Evolutionary conservation across 2,113 vertebrate species (phyloP), one percentile per base, ranked within the genome.

Genomic region (Mellivora capensis): DNA sequence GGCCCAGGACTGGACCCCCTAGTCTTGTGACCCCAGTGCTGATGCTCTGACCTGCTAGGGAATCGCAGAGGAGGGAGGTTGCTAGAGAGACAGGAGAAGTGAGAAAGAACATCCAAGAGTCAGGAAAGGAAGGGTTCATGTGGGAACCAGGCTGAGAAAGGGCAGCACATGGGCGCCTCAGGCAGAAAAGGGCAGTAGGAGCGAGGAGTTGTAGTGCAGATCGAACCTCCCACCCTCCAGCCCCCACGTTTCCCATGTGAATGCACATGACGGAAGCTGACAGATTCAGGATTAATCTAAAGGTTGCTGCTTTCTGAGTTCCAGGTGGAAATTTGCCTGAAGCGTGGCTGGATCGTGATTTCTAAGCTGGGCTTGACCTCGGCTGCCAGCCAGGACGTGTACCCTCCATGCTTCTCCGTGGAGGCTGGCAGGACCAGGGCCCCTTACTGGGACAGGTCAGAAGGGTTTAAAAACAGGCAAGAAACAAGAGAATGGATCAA

Each of bases 251-350:
- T 93, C 90, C 91, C 92, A 47, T 42, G 90, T 93, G 98, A 77
- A 31, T 47, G 74, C 98, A 97, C 92, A 80, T 98, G 97, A 98
- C 97, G 96, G 98, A 98, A 98, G 76, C 96, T 98, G 98, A 98
- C 98, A 98, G 98, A 98, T 97, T 97, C 97, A 90, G 98, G 97
- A 98, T 98, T 98, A 98, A 98, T 98, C 76, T 98, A 96, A 98
- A 98, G 96, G 96, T 98, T 98, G 98, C 97, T 69, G 97, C 84
- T 98, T 94, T 98, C 97, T 96, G 96, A 97, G 96, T 97, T 98
- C 93, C 88, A 42, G 98, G 98, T 97, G 93, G 98, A 98, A 97
- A 98, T 98, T 98, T 17, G 97, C 98, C 98, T 96, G 59, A 80
- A 69, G 34, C 91, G 44, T 37, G 95, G 98, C 93, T 97, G 89